Evolutionary conservation across 2,113 vertebrate genomes (phyloP).

Genomic region (Caranx ignobilis): DNA sequence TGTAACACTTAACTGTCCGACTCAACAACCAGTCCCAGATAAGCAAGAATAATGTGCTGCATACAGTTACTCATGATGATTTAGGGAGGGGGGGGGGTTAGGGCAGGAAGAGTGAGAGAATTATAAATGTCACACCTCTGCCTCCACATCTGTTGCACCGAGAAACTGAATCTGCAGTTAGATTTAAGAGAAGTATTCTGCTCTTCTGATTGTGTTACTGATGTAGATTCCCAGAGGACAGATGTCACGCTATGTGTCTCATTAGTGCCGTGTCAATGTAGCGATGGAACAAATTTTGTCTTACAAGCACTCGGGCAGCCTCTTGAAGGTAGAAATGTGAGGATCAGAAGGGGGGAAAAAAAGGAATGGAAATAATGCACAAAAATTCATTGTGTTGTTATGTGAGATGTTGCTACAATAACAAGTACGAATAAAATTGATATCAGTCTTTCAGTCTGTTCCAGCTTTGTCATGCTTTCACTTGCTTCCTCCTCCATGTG

Average conservation of each 20-base stretch:
- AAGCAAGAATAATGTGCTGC: neutral
- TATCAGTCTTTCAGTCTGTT: constrained; percentile 42
- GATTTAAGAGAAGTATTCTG: neutral
- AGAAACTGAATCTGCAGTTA: neutral
- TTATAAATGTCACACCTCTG: constrained; percentile 54
- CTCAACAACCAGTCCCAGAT: neutral
- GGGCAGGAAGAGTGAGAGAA: constrained; percentile 45
- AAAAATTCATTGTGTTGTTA: constrained; percentile 10
- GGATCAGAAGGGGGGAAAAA: neutral
- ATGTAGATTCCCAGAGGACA: constrained; percentile 1
- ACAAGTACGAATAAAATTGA: constrained; percentile 23
- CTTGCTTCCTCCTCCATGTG: constrained; percentile 55
- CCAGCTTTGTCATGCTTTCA: constrained; percentile 68
- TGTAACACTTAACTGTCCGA: neutral
- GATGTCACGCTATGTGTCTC: constrained; percentile 8
- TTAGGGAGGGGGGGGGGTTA: neutral
- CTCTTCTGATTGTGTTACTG: neutral
- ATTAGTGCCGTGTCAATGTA: constrained; percentile 13
- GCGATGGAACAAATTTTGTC: neutral
- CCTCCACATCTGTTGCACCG: constrained; percentile 37
- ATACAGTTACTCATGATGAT: constrained; percentile 20
- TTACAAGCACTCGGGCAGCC: neutral
- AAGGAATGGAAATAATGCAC: neutral
- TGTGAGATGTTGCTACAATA: constrained; percentile 5
- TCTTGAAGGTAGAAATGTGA: neutral